phyloP scores from a whole-genome alignment of 1,140 invertebrate genomes.

The Delia radicum region DNA sequence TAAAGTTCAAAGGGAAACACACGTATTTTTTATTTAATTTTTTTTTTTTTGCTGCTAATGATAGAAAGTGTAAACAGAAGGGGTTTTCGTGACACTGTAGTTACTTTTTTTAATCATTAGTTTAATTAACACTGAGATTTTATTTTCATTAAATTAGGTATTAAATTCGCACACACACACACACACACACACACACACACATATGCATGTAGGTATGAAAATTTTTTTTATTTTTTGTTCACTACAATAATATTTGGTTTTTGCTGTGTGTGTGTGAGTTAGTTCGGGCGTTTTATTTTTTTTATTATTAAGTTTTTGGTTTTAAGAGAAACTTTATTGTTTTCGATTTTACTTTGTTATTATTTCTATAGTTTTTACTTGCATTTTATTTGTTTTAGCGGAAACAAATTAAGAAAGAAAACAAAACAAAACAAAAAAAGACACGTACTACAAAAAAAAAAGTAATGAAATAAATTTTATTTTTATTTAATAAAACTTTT shows the following conservation, averaged over 20 bases:
- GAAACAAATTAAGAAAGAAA: not conserved
- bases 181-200: not conserved
- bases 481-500: not conserved
- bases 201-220: not conserved
- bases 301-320: not conserved
- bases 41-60: too few relatives aligned
- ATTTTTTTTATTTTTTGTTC: too few relatives aligned
- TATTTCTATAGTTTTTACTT: too few relatives aligned
- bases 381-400: not conserved
- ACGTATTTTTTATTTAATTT: too few relatives aligned
- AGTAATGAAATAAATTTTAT: not conserved
- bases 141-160: not conserved
- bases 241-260: too few relatives aligned
- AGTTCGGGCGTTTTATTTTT: too few relatives aligned
- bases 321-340: not conserved
- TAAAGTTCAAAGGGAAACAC: too few relatives aligned
- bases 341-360: not conserved
- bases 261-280: not conserved
- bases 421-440: not conserved
- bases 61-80: too few relatives aligned
- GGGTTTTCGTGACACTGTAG: too few relatives aligned
- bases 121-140: too few relatives aligned
- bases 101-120: too few relatives aligned
- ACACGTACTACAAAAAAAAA: not conserved
- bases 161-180: not conserved